Evolutionary conservation across 2,797 vertebrate species (phyloP).

Genomic region (Bradypodion ventrale): DNA sequence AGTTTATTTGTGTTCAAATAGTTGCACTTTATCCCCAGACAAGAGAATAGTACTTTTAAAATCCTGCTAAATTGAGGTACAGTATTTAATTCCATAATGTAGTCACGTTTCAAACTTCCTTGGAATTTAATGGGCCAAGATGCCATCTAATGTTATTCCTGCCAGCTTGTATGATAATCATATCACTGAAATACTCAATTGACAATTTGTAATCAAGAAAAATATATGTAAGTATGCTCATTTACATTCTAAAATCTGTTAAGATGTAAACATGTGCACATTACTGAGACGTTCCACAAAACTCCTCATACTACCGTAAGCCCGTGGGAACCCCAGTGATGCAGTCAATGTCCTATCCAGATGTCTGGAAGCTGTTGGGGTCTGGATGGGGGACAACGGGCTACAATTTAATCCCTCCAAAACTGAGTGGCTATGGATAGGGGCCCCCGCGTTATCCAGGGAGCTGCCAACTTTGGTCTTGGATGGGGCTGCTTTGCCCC

Average conservation of each 20-base stretch:
- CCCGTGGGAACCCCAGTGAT: too few species aligned
- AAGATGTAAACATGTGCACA: not conserved
- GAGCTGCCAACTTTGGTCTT: too few species aligned
- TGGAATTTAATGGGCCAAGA: not conserved
- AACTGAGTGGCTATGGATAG: too few species aligned
- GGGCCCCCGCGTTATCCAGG: too few species aligned
- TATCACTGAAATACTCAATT: not conserved
- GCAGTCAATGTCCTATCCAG: too few species aligned
- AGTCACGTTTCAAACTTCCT: slow-evolving; percentile 7
- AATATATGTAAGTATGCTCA: not conserved
- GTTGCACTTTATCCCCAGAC: not conserved
- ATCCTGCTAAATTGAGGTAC: not conserved
- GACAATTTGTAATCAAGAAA: not conserved
- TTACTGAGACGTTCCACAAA: not conserved
- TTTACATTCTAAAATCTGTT: not conserved
- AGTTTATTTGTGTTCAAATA: not conserved
- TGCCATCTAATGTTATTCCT: slow-evolving; percentile 1
- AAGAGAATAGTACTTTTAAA: not conserved
- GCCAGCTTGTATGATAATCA: not conserved
- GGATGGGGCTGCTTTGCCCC: too few species aligned
- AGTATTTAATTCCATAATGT: slow-evolving; percentile 7
- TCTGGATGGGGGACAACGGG: too few species aligned
- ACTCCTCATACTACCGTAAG: not conserved
- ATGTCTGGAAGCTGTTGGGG: too few species aligned
- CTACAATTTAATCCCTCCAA: too few species aligned